Base-by-base conservation (phyloP, 2,797 vertebrate genomes). In the Phataginus tricuspis region DNA sequence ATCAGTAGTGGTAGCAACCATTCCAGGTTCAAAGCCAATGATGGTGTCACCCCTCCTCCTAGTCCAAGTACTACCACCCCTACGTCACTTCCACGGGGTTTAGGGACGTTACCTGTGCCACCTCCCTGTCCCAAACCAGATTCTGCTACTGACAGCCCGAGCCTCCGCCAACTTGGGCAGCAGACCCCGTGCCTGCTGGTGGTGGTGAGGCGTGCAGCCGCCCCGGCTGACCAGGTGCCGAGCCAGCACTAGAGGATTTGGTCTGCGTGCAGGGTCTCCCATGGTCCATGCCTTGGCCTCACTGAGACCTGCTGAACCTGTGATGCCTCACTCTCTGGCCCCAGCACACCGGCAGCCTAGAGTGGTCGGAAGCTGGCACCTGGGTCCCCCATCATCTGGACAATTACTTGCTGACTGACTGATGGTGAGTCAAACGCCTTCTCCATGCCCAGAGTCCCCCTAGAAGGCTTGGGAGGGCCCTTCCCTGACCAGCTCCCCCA, bases 81-180 rank as follows among this genome's bases (percentile, higher is more conserved):
- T 12, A 21, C 0, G 0, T 29, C 61, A 49, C n/a, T 49, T 61
- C 51, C 53, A 39, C 0, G 9, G 51, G 45, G 7, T 13, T 71
- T 37, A 16, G 59, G 55, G n/a, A 27, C 6, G 16, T 31, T 16
- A 16, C 34, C 29, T 3, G 9, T 1, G 21, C 16, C 80, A 1
- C 1, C 4, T 15, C 64, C 21, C n/a, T 37, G 21, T 27, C 59
- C 71, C 10, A 2, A 37, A 37, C 16, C 42, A 51, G 61, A 69
- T 3, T 34, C 13, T 14, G 7, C 86, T 37, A 1, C 25, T 15
- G 37, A 49, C n/a, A 19, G 0, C 49, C 39, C 21, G 8, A 53
- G 34, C 10, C 34, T 18, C 72, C 55, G 13, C 4, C 13, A 9
- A 27, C 45, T 25, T 3, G 0, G 45, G 57, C 45, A 13, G 55